Evolutionary conservation across 2,797 vertebrate species (phyloP).

Genomic region (Platalea minor): DNA sequence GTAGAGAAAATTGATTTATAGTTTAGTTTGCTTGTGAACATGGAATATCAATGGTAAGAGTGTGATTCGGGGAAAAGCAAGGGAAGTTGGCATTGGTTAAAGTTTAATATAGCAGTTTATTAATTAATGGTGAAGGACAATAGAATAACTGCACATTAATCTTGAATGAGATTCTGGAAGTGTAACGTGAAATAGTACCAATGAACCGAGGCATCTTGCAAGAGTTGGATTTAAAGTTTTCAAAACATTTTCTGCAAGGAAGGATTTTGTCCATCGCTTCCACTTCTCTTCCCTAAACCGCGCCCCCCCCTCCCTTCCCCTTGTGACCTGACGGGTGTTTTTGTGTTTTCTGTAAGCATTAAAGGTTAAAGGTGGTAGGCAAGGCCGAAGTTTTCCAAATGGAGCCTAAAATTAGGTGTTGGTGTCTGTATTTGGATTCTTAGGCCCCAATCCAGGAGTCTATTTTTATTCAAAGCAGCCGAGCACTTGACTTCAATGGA

Average conservation of each 20-base stretch:
- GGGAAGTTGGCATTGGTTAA: conserved; percentile 28
- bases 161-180: conserved; percentile 14
- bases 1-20: conserved; percentile 76
- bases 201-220: neutral
- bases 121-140: conserved; percentile 65
- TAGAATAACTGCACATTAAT: neutral
- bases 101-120: conserved; percentile 45
- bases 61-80: neutral
- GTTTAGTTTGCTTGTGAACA: conserved; percentile 67
- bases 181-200: neutral
- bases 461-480: conserved; percentile 63
- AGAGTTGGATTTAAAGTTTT: neutral
- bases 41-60: conserved; percentile 58
- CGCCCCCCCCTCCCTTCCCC: neutral
- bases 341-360: neutral
- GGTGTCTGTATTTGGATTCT: conserved; percentile 50
- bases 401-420: conserved; percentile 52
- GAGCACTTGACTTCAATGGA: conserved; percentile 59
- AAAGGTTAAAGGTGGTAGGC: conserved; percentile 49
- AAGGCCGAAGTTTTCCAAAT: conserved; percentile 40
- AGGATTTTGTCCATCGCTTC: neutral
- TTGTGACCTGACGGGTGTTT: neutral
- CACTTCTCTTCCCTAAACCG: neutral
- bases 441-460: conserved; percentile 45
- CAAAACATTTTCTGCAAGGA: neutral